These are phyloP conservation scores for Toxotes jaculatrix DNA, from an alignment of 2,113 vertebrate species.

Conservation along the genomic window DNA sequence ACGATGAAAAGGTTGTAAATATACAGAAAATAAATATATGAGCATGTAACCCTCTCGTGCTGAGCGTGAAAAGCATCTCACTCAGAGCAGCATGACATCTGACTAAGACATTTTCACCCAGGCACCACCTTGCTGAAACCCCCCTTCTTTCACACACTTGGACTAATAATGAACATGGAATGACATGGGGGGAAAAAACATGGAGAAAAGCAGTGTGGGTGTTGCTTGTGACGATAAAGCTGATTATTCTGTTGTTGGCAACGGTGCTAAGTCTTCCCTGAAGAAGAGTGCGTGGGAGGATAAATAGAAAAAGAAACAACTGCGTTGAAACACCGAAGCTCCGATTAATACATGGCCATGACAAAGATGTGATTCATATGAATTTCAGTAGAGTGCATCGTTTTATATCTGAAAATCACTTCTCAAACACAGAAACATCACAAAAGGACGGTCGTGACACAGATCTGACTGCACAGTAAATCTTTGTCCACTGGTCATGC, in stretches of 20 bases:
- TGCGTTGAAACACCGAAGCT: background rate
- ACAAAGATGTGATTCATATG: slow-evolving; percentile 32
- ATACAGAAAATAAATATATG: slow-evolving; percentile 21
- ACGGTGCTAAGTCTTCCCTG: slow-evolving; percentile 48
- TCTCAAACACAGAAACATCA: background rate
- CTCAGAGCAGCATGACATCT: background rate
- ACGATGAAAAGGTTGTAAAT: slow-evolving; percentile 43
- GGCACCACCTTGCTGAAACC: slow-evolving; percentile 23
- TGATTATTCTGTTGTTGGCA: slow-evolving; percentile 48
- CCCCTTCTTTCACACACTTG: slow-evolving; percentile 19
- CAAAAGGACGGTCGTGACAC: background rate
- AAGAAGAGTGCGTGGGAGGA: slow-evolving; percentile 56
- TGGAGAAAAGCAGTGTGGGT: slow-evolving; percentile 19
- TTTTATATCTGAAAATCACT: background rate
- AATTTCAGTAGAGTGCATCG: background rate
- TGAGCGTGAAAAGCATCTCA: slow-evolving; percentile 42
- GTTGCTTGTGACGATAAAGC: slow-evolving; percentile 45
- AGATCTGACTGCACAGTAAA: background rate
- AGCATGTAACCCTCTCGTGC: background rate
- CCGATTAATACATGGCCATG: slow-evolving; percentile 7
- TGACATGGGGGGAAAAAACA: background rate
- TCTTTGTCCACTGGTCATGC: background rate
- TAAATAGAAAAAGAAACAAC: slow-evolving; percentile 46
- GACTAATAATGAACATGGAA: slow-evolving; percentile 57
- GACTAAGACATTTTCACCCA: slow-evolving; percentile 20